Evolutionary conservation across 2,797 vertebrate species (phyloP).

Genomic region (Zonotrichia albicollis): DNA sequence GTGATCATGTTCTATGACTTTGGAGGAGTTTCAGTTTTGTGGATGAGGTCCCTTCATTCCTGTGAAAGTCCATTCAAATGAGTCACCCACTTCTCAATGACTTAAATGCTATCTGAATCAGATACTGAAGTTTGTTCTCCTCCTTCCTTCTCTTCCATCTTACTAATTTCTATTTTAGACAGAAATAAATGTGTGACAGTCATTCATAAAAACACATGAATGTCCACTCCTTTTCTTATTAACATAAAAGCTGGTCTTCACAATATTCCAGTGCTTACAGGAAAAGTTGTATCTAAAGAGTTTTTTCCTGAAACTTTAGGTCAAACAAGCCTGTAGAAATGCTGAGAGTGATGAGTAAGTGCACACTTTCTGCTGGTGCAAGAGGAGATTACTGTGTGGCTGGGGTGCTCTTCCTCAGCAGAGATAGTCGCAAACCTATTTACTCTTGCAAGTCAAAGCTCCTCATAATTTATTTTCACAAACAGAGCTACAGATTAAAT

Average conservation of each 20-base stretch:
- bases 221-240: neutral
- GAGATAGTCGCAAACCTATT: neutral
- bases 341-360: neutral
- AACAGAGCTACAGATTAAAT: neutral
- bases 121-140: neutral
- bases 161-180: neutral
- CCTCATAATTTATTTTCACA: neutral
- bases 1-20: neutral
- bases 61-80: neutral
- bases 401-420: neutral
- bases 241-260: neutral
- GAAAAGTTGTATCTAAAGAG: neutral
- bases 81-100: neutral
- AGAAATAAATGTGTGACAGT: neutral
- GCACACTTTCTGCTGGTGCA: neutral
- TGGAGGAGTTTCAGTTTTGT: neutral
- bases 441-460: neutral
- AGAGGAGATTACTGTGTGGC: neutral
- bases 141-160: neutral
- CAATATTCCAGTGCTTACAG: neutral
- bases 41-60: neutral
- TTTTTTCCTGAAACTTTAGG: neutral
- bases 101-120: neutral
- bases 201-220: neutral
- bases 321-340: neutral